Percentiles rank a stretch among this genome's conserved stretches.
These are phyloP conservation scores for Operophtera brumata DNA, from an alignment of 2,888 invertebrate species.

Conservation along the genomic window DNA sequence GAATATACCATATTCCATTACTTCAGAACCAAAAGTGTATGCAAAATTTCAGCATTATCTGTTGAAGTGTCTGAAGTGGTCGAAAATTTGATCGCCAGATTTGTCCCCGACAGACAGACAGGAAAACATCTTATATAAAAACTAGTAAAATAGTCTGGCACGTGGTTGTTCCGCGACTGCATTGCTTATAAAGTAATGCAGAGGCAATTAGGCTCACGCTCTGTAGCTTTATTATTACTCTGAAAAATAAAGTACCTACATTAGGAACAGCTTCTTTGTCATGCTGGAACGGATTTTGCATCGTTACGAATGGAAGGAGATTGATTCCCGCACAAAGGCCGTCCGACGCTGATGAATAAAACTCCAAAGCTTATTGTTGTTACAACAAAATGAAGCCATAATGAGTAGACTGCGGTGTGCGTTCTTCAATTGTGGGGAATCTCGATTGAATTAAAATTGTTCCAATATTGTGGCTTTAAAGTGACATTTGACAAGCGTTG, in stretches of 20 bases:
- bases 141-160: too few relatives aligned
- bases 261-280: constrained; percentile 68
- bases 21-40: too few relatives aligned
- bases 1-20: too few relatives aligned
- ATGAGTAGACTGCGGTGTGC: constrained; percentile 61
- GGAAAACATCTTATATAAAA: too few relatives aligned
- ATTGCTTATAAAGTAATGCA: neutral
- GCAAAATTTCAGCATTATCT: too few relatives aligned
- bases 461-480: constrained; percentile 69
- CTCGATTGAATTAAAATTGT: constrained; percentile 75
- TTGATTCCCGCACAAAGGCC: constrained; percentile 74
- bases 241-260: constrained; percentile 52
- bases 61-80: too few relatives aligned
- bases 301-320: constrained; percentile 70
- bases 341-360: constrained; percentile 67
- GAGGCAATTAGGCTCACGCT: neutral
- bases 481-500: constrained; percentile 75
- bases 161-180: too few relatives aligned
- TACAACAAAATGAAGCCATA: constrained; percentile 77
- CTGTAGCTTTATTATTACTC: constrained; percentile 3
- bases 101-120: too few relatives aligned
- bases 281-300: constrained; percentile 72
- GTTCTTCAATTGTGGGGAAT: constrained; percentile 53
- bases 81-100: too few relatives aligned
- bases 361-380: constrained; percentile 66